These are phyloP conservation scores for Nomada fucata DNA, from an alignment of 2,888 invertebrate genomes.

Conservation along the genomic window DNA sequence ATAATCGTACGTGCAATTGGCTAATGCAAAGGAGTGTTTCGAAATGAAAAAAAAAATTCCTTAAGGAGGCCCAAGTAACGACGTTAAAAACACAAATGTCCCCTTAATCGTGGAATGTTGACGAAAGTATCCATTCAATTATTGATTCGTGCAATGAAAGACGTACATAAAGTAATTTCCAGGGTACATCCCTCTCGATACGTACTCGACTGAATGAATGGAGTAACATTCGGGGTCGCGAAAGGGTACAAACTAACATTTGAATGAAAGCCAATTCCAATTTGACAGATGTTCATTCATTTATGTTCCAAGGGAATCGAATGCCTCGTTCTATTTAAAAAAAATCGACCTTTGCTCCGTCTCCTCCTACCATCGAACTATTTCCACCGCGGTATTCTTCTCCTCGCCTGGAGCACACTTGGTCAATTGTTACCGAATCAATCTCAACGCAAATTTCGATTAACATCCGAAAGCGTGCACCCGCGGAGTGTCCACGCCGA, in stretches of 20 bases:
- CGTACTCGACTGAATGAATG: background rate
- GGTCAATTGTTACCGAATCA: background rate
- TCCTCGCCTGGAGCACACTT: background rate
- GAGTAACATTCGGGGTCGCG: background rate
- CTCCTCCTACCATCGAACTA: conserved; percentile 1
- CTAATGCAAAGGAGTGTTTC: no score
- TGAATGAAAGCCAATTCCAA: conserved; percentile 5
- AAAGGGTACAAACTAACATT: background rate
- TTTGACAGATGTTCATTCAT: background rate
- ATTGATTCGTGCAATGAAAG: no score
- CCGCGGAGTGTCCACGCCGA: no score
- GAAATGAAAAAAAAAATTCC: no score
- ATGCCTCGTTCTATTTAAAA: conserved; percentile 3
- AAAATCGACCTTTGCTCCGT: conserved; percentile 4
- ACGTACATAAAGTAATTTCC: background rate
- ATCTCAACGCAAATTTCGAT: background rate
- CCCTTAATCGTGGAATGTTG: no score
- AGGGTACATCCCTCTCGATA: background rate
- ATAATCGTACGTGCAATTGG: no score
- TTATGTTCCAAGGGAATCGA: background rate
- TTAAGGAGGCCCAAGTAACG: no score
- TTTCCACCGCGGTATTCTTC: background rate
- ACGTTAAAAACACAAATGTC: no score
- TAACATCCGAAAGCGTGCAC: background rate
- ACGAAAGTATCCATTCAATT: no score